Evolutionary conservation across 2,888 invertebrate genomes (phyloP), one percentile per base, ranked within the genome.

Genomic region (Hypolimnas misippus): DNA sequence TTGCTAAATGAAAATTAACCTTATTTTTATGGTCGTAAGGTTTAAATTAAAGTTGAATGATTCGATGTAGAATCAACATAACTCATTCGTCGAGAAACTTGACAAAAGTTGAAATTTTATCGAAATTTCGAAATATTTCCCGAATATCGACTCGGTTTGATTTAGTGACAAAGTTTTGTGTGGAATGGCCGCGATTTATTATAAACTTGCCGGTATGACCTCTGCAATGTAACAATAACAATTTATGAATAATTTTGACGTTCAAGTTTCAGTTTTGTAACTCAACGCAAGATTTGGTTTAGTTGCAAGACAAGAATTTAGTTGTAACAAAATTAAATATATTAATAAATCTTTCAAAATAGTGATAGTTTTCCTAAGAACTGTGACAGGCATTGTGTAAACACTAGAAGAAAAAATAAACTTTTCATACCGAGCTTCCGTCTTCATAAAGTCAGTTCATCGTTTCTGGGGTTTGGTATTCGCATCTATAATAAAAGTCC

Each of bases 91-190:
- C 68, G 71, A 56, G 70, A 56, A 76, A 79, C 76, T 83, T 79
- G 82, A 79, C 80, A 83, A 82, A 83, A 85, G 78, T 84, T 82
- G 75, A 79, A 82, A 83, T 82, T 85, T 83, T 84, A 83, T 79
- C 82, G 81, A 75, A 79, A 83, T 74, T 3, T 76, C 76, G 77
- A 78, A 83, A 83, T 82, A 82, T 83, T 81, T 78, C 74, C 59
- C 62, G 63, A 72, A 52, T 38, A 64, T 61, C 64, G 52, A 57
- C 52, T 25, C 35, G 21, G 49, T 75, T 78, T 84, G 82, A 85
- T 84, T 81, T 85, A 85, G 74, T 75, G 78, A 46, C 63, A 63
- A 81, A 82, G 72, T 83, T 82, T 40, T 49, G 58, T 63, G 54
- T 53, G 29, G 51, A 35, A 40, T 52, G 29, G 35, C 44, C 21